Conservation (phyloP, 1,140 invertebrate genomes). For the Lucilia sericata region DNA sequence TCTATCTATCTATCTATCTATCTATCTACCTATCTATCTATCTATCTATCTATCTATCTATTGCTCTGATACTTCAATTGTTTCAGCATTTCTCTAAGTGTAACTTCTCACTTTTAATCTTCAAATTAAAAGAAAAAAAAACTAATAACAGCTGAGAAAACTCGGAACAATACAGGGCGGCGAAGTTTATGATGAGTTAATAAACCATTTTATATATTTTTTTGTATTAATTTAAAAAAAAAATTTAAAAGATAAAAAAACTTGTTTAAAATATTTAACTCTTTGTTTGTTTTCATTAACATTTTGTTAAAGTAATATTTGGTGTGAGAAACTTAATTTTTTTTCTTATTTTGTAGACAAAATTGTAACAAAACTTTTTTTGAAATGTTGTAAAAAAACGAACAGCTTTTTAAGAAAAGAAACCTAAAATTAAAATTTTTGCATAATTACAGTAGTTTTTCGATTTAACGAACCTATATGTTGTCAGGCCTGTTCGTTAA, state of each 20-base stretch:
- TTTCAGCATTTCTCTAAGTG: no score
- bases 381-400: background rate
- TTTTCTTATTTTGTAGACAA: background rate
- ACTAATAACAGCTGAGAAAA: no score
- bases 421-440: background rate
- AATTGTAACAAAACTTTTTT: background rate
- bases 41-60: no score
- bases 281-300: background rate
- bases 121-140: no score
- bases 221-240: background rate
- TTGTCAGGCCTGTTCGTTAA: no score
- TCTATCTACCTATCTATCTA: no score
- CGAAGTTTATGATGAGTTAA: background rate
- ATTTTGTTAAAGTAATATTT: background rate
- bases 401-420: background rate
- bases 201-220: background rate
- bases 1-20: no score
- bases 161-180: no score
- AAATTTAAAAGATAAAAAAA: constrained; percentile 1
- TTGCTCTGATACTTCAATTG: no score
- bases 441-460: no score
- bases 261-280: background rate
- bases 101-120: no score
- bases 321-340: background rate
- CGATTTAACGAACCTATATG: no score